Base-by-base conservation (phyloP, 2,888 invertebrate genomes). In the Schizotus pectinicornis region DNA sequence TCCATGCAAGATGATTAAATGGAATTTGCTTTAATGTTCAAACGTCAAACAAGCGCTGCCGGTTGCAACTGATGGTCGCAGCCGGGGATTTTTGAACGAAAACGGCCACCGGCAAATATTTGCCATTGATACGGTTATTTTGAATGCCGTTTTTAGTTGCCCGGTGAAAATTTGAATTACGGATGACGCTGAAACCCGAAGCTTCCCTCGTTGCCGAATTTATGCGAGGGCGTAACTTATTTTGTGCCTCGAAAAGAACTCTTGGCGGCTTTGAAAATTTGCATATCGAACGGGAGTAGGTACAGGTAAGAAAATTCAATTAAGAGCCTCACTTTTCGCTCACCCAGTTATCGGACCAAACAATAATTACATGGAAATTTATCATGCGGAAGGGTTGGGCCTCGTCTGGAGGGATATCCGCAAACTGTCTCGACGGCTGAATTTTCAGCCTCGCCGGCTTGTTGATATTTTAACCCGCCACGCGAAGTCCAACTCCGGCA, bases 281-380 rank as follows among this genome's bases (percentile, higher is more conserved):
- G 62, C 62, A 64, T 64, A 64, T 62, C 61, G 60, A 59, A 35
- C 36, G 63, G 56, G 61, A n/a, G n/a, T 56, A 53, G 56, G 51
- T 62, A 56, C 63, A 63, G 62, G 62, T 64, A 60, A 46, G 56
- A 42, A 63, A 63, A 57, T 63, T 63, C 62, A 62, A 64, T 64
- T 35, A 35, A 35, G 36, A 35, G 6, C 36, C 11, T 11, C 36
- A 35, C 11, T n/a, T 9, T 9, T 11, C n/a, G 11, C 11, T 35
- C 6, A n/a, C n/a, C 11, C 11, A 6, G 36, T 35, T 35, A 35
- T 35, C 36, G n/a, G 36, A 35, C 11, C 36, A 35, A 35, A 35
- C 36, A 35, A 35, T 35, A 35, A 35, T 35, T 35, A 35, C 5
- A 22, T 35, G 36, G 36, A 35, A 35, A 35, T 35, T 9, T 9